Evolutionary conservation across 1,140 invertebrate species (phyloP), one percentile per base, ranked within the genome.

Genomic region (Lepidurus packardi): DNA sequence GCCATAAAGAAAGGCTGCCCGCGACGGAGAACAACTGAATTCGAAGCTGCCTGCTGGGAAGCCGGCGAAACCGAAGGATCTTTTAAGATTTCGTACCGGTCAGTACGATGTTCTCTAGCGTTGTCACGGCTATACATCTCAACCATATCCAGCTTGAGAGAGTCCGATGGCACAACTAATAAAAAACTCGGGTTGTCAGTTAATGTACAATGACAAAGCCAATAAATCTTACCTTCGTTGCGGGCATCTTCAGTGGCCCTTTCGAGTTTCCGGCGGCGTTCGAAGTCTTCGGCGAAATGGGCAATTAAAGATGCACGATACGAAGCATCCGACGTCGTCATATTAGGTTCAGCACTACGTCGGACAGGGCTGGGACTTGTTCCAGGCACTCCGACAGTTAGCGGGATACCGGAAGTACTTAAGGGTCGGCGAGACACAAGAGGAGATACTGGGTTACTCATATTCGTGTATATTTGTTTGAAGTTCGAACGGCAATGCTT

Each of bases 41-140:
- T 85, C 6, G 85, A 85, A 0, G 81, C 76, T 13, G 82, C 80
- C 5, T 83, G 81, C n/a, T 83, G 75, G 9, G 53, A 65, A 13
- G 53, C 6, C 6, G 16, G 16, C 85, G 84, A 4, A 86, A 86
- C 21, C 87, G 81, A 24, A 86, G 87, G 83, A 7, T 89, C 87
- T 42, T 89, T 86, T 8, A 90, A 84, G 11, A 88, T 83, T 81
- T 92, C 90, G 81, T 87, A 92, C 78, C 87, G 87, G 45, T 88
- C 85, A 6, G 91, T 91, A 81, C 90, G 88, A 82, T 92, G 91
- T 2, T 82, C 81, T 43, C 85, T 84, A 0, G 88, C 86, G 82
- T 92, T 92, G 80, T 90, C 88, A 75, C 83, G 82, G 0, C 88
- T 87, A 81, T 90, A 90, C 77, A 91, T 86, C 79, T 91, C 88